Conservation (phyloP, 2,797 vertebrate species). For the Scleropages formosus region DNA sequence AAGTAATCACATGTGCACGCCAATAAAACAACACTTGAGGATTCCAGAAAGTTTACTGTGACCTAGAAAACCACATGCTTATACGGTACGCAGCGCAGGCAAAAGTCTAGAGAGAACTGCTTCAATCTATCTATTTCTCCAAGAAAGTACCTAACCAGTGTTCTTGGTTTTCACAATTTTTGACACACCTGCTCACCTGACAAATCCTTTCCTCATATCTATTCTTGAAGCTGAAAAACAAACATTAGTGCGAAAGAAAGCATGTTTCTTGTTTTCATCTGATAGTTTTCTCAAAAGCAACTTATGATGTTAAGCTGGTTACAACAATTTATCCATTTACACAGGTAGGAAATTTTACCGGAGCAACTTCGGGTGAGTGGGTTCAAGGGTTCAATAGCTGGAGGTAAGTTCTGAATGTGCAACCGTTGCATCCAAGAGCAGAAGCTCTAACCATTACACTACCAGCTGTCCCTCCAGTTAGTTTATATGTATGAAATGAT, state of each 20-base stretch:
- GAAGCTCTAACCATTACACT: too few relatives aligned
- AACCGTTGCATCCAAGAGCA: too few relatives aligned
- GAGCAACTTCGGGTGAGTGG: too few relatives aligned
- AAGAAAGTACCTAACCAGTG: not conserved
- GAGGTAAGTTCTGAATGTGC: too few relatives aligned
- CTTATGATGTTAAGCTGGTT: too few relatives aligned
- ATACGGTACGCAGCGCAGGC: conserved; percentile 10
- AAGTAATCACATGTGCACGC: conserved; percentile 44
- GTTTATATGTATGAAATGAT: too few relatives aligned
- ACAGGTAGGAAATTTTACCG: too few relatives aligned
- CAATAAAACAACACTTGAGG: conserved; percentile 43
- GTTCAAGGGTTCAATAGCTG: too few relatives aligned
- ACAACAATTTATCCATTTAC: too few relatives aligned
- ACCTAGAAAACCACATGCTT: conserved; percentile 37
- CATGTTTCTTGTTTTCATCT: too few relatives aligned
- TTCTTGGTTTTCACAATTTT: not conserved
- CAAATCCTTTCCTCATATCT: conserved; percentile 3
- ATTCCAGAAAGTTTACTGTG: conserved; percentile 26
- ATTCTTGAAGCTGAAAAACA: not conserved
- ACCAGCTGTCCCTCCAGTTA: too few relatives aligned
- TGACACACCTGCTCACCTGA: not conserved
- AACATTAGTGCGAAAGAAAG: not conserved
- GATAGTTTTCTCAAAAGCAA: too few relatives aligned
- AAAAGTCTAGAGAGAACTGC: not conserved
- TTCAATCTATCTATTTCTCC: not conserved